phyloP scores from a whole-genome alignment of 2,113 vertebrate species.

The Myiagra hebetior region DNA sequence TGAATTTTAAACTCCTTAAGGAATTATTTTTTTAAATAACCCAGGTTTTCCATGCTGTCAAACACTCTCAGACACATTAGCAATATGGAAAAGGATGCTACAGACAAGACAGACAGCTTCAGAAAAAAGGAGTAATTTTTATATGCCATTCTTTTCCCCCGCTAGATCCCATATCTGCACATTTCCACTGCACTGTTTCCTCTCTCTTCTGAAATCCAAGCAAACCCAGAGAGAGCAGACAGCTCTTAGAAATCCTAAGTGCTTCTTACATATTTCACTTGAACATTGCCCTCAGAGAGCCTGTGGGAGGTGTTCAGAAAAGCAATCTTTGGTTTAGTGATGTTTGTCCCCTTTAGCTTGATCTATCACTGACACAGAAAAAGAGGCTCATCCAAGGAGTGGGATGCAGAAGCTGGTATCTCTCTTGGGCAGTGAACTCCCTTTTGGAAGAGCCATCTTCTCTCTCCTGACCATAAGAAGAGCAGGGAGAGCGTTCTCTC shows the following conservation, averaged over 20 bases:
- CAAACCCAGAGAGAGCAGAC: not conserved
- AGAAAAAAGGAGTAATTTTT: not conserved
- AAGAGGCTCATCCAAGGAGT: not conserved
- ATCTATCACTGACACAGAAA: not conserved
- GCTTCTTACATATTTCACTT: conserved; percentile 17
- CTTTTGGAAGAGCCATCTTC: not conserved
- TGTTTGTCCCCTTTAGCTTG: not conserved
- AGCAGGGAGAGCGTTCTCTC: not conserved
- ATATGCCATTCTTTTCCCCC: not conserved
- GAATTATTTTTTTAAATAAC: not conserved
- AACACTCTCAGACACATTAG: not conserved
- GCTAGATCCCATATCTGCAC: not conserved
- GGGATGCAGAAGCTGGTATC: not conserved
- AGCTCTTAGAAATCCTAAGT: not conserved
- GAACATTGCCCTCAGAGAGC: not conserved
- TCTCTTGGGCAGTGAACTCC: not conserved
- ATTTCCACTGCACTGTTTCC: not conserved
- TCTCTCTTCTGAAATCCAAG: not conserved
- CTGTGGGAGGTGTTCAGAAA: conserved; percentile 5
- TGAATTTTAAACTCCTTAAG: not conserved
- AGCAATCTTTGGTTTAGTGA: not conserved
- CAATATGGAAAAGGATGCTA: not conserved
- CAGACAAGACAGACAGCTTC: not conserved
- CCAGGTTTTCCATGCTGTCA: not conserved
- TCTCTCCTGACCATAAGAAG: accelerated